Base-by-base conservation (phyloP, 2,888 invertebrate species). In the Diarsia rubi region DNA sequence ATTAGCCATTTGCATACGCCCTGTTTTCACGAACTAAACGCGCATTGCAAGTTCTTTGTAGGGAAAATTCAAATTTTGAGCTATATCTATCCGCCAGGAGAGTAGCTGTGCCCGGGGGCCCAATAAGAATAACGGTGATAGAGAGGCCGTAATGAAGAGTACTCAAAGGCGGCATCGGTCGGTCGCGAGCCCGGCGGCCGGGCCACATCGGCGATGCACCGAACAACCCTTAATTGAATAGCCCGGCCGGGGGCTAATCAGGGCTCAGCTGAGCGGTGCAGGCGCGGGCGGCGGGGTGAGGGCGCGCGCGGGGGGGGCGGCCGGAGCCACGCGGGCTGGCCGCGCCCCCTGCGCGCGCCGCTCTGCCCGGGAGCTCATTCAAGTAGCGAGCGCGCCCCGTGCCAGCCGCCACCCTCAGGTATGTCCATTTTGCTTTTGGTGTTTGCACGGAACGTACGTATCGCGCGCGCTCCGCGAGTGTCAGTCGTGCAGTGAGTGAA, bases 291-390 rank as follows among this genome's bases (percentile, higher is more conserved):
- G 71, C 68, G 76, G 49, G 74, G 11, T 83, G 85, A 90, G 91
- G 90, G 84, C 88, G 75, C 42, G 67, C 49, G 44, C 47, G 91
- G 91, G 93, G 84, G 85, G 84, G 88, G 90, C 90, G 87, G 89
- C 94, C 91, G 96, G 96, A 97, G 96, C 95, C 96, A 95, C 96
- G 96, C 96, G 94, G 96, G 94, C 96, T 96, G 91, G 96, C 95
- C 97, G 97, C 97, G 97, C 97, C 96, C 96, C 97, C 95, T 95
- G 96, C 96, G 96, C 97, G 97, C 97, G 97, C 97, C 97, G 97
- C 94, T 86, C 93, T 95, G 97, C 96, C 92, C 90, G 90, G 93
- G 90, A 90, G 88, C 96, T 96, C 96, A 96, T 95, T 96, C 96
- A 96, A 95, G 96, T 96, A 94, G 94, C 95, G 93, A 95, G 94